Conservation (phyloP, 2,113 vertebrate species). For the Gasterosteus nipponicus region DNA sequence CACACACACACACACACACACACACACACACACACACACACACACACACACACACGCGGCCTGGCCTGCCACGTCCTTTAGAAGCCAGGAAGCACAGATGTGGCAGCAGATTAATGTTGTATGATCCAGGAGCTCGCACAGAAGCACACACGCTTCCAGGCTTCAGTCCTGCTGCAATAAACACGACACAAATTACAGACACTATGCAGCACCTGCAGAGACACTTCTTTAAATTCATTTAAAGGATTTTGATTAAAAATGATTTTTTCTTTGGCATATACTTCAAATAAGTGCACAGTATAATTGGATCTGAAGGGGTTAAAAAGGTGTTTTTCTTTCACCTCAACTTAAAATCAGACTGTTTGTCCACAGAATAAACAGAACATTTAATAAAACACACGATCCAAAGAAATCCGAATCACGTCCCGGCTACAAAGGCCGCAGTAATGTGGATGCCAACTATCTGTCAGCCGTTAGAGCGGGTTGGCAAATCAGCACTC, state of each 20-base stretch:
- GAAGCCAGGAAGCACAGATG: slow-evolving; percentile 77
- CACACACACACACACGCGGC: slow-evolving; percentile 51
- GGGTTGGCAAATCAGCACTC: slow-evolving; percentile 16
- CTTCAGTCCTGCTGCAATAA: slow-evolving; percentile 28
- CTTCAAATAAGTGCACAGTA: not conserved
- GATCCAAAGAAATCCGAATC: slow-evolving; percentile 10
- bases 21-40: slow-evolving; percentile 50
- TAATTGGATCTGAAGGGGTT: not conserved
- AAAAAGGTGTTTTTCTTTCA: not conserved
- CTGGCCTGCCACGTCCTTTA: slow-evolving; percentile 76
- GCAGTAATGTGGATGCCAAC: not conserved
- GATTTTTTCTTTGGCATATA: too few relatives aligned
- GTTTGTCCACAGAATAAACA: slow-evolving; percentile 1
- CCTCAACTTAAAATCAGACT: not conserved
- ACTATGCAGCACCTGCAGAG: slow-evolving; percentile 31
- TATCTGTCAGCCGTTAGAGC: slow-evolving; percentile 20
- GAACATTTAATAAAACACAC: not conserved
- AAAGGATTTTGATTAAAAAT: not conserved
- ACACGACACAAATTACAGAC: slow-evolving; percentile 25
- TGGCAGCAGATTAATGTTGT: slow-evolving; percentile 81
- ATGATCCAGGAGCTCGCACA: slow-evolving; percentile 65
- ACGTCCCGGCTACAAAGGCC: not conserved
- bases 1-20: slow-evolving; percentile 54
- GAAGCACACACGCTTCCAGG: slow-evolving; percentile 32
- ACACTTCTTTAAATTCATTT: slow-evolving; percentile 1